Evolutionary conservation across 1,140 invertebrate species (phyloP).

Genomic region (Camponotus vicinus): DNA sequence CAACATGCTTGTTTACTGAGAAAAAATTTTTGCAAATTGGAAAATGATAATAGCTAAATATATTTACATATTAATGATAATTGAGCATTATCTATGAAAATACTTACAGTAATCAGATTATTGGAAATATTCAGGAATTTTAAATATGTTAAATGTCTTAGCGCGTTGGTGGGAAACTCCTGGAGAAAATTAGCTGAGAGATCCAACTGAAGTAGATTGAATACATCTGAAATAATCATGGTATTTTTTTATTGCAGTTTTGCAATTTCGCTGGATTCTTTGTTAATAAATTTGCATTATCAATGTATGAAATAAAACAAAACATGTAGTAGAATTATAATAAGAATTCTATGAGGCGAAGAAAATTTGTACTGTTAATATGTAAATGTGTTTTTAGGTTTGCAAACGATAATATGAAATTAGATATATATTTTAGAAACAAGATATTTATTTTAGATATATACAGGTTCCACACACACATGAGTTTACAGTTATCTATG

Average conservation of each 20-base stretch:
- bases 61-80: neutral
- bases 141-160: constrained; percentile 90
- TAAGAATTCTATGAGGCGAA: too few relatives aligned
- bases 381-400: too few relatives aligned
- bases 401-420: too few relatives aligned
- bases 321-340: too few relatives aligned
- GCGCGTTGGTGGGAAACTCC: constrained; percentile 92
- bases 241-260: neutral
- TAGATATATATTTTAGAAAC: too few relatives aligned
- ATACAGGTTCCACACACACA: too few relatives aligned
- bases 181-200: constrained; percentile 94
- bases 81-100: neutral
- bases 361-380: too few relatives aligned
- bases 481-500: too few relatives aligned
- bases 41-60: too few relatives aligned
- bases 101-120: constrained; percentile 92
- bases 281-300: neutral
- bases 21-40: neutral
- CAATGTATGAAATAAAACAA: too few relatives aligned
- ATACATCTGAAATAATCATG: constrained; percentile 86
- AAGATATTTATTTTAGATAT: too few relatives aligned
- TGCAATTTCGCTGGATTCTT: neutral
- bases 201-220: constrained; percentile 92
- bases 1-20: neutral
- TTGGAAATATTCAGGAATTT: constrained; percentile 93